Evolutionary conservation across 2,888 invertebrate genomes (phyloP), one percentile per base, ranked within the genome.

Genomic region (Monochamus alternatus): DNA sequence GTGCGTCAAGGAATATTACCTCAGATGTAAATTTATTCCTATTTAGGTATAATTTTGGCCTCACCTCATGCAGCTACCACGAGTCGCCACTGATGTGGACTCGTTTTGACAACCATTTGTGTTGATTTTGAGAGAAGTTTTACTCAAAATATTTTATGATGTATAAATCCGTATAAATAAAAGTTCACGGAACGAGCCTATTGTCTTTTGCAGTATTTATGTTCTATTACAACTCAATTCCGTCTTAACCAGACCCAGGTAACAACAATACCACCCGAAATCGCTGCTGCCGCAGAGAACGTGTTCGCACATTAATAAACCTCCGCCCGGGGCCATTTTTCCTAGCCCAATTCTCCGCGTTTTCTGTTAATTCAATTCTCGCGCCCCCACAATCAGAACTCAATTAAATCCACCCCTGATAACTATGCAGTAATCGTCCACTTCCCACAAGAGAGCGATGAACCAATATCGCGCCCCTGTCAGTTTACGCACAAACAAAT

Each of bases 321-420:
- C 22, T n/a, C 55, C n/a, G 55, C 55, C 22, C 22, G 55, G 7
- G 55, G 55, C 22, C 14, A 55, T 55, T 55, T 55, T 55, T 55
- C 55, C 55, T 47, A 55, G 22, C 55, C 55, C 55, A 55, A 22
- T 55, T 55, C 55, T n/a, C n/a, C 55, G 55, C 22, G 14, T 14
- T 47, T 55, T 55, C 55, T 55, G 14, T 22, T 55, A 55, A 55
- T 55, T 55, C 22, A 55, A 55, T 55, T 22, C 55, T n/a, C n/a
- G 55, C 55, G 14, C 55, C 55, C 55, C 55, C 55, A 22, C 55
- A 55, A 55, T 55, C 55, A 55, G 55, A 55, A 55, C 55, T 55
- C 55, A 55, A 55, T 55, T 55, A 55, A 55, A 55, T 55, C 55
- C 55, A 55, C 55, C 55, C 55, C 55, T 55, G 55, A 55, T 55